phyloP scores from a whole-genome alignment of 2,888 invertebrate genomes.

The Lysandra coridon region DNA sequence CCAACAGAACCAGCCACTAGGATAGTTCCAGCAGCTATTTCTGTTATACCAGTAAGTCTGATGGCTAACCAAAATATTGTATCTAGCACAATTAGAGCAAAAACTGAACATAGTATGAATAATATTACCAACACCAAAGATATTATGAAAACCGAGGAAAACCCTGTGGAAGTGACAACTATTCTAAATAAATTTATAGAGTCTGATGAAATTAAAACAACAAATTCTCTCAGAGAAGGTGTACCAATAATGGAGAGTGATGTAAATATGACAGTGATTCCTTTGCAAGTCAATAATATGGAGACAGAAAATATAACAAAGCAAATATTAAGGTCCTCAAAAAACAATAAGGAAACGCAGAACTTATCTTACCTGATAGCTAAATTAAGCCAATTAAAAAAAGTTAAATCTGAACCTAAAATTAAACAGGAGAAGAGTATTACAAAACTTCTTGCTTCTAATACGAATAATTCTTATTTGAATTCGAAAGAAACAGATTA shows the following conservation, averaged over 20 bases:
- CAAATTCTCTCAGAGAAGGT: not conserved
- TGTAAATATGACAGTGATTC: not conserved
- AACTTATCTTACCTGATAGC: not conserved
- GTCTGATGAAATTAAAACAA: not conserved
- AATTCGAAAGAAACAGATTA: not conserved
- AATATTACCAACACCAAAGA: not conserved
- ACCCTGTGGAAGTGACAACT: not conserved
- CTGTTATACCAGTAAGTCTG: not conserved
- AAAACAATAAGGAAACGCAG: not conserved
- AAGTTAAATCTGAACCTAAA: not conserved
- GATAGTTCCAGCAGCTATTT: not conserved
- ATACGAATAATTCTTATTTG: not conserved
- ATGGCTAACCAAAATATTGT: not conserved
- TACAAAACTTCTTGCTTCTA: not conserved
- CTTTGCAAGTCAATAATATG: not conserved
- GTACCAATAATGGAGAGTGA: not conserved
- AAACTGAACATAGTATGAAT: not conserved
- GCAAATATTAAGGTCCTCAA: not conserved
- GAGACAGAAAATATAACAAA: not conserved
- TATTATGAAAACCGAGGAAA: not conserved
- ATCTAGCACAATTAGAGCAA: not conserved
- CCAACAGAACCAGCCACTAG: not conserved
- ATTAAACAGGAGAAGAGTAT: not conserved
- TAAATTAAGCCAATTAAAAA: not conserved
- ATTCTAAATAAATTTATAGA: not conserved